Conservation (phyloP, 2,888 invertebrate species). For the Drosophila macrospina region DNA sequence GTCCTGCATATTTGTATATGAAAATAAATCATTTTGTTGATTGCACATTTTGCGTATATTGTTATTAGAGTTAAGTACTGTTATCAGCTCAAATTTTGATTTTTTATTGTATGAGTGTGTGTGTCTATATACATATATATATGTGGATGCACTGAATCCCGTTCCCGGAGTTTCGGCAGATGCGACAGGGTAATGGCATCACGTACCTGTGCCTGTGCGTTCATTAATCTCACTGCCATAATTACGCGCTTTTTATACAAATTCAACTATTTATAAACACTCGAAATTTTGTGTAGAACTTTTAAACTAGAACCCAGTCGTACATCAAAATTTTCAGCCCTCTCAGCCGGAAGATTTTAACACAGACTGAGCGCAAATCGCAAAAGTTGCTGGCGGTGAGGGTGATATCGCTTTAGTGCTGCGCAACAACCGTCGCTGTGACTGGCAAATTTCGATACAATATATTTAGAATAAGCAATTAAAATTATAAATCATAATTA, state of each 20-base stretch:
- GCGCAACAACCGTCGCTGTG: constrained; percentile 16
- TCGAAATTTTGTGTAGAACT: constrained; percentile 41
- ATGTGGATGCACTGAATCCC: constrained; percentile 43
- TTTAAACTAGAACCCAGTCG: constrained; percentile 50
- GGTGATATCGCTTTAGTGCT: constrained; percentile 44
- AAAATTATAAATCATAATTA: not conserved
- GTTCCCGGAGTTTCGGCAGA: constrained; percentile 1
- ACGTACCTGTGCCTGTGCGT: constrained; percentile 83
- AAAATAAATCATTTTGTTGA: constrained; percentile 25
- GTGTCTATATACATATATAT: constrained; percentile 3
- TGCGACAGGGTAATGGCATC: constrained; percentile 29
- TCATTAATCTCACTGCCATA: constrained; percentile 83
- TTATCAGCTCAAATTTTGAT: constrained; percentile 45
- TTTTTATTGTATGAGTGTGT: constrained; percentile 2
- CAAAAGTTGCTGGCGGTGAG: constrained; percentile 34
- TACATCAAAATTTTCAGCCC: constrained; percentile 85
- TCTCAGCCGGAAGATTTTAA: constrained; percentile 85
- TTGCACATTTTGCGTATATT: constrained; percentile 33
- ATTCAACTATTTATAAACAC: constrained; percentile 54
- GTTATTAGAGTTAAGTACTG: constrained; percentile 43
- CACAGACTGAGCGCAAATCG: constrained; percentile 75
- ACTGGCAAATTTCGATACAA: not conserved
- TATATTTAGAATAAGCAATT: constrained; percentile 5
- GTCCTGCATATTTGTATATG: constrained; percentile 32
- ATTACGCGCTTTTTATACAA: constrained; percentile 47